Percentiles rank a stretch among this genome's conserved stretches.
Conservation (phyloP, 2,113 vertebrate genomes). For the Dromas ardeola region DNA sequence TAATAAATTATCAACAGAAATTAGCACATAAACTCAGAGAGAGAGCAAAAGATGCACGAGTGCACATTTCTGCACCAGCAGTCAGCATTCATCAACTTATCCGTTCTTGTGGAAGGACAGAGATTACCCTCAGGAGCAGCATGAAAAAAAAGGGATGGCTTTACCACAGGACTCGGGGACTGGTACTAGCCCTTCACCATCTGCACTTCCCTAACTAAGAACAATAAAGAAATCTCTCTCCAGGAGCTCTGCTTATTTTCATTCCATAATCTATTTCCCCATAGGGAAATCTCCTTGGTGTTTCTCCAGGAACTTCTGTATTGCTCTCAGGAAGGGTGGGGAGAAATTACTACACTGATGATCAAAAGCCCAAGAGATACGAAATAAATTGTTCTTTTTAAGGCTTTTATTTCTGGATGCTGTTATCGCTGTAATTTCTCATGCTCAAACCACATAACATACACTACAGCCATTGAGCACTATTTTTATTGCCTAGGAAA, state of each 20-base stretch:
- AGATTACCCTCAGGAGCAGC: background rate
- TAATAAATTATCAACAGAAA: background rate
- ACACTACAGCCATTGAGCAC: background rate
- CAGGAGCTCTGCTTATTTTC: background rate
- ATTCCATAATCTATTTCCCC: background rate
- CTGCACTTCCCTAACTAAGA: background rate
- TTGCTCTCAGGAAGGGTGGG: background rate
- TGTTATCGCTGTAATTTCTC: background rate
- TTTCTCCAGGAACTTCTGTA: background rate
- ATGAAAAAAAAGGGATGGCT: background rate
- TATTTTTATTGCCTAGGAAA: background rate
- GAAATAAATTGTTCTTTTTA: background rate
- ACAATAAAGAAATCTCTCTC: background rate
- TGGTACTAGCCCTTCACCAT: background rate
- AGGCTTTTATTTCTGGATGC: background rate
- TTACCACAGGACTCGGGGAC: background rate
- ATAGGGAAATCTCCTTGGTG: background rate
- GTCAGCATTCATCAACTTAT: background rate
- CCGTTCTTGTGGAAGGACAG: background rate
- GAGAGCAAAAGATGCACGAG: background rate
- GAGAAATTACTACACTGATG: background rate
- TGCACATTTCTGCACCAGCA: background rate
- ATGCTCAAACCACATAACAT: background rate
- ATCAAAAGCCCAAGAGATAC: background rate
- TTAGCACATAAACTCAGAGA: background rate